Conservation (phyloP, 1,140 invertebrate species). For the Ceratosolen fusciceps region DNA sequence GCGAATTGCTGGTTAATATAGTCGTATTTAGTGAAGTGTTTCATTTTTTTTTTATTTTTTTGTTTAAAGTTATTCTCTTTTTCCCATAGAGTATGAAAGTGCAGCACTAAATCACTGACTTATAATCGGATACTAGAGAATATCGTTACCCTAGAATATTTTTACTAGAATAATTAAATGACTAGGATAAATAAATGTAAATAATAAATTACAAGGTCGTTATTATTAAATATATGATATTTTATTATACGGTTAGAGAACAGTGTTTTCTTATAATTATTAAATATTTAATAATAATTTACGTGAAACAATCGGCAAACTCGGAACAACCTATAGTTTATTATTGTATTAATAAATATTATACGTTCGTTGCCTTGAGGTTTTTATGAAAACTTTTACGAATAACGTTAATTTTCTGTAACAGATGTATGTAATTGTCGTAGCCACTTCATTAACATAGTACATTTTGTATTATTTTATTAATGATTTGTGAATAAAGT, state of each 20-base stretch:
- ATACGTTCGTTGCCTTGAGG: not conserved
- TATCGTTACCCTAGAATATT: not conserved
- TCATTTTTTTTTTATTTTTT: not conserved
- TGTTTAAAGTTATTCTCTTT: not conserved
- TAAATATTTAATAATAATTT: not conserved
- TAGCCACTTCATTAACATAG: too few relatives aligned
- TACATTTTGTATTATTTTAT: too few relatives aligned
- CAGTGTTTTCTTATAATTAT: not conserved
- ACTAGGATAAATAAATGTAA: not conserved
- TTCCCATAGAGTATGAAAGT: not conserved
- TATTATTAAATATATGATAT: not conserved
- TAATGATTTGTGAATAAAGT: too few relatives aligned
- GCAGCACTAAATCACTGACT: not conserved
- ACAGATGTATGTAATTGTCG: not conserved
- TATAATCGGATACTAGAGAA: constrained; percentile 6
- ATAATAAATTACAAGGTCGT: not conserved
- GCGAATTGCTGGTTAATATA: not conserved
- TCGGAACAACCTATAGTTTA: too few relatives aligned
- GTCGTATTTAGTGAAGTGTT: not conserved
- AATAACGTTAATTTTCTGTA: not conserved
- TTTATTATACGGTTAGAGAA: not conserved
- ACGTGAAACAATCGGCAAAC: too few relatives aligned
- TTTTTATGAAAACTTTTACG: not conserved
- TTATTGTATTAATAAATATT: not conserved
- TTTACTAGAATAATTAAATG: not conserved